These are phyloP conservation scores for Cepphus grylle DNA, from an alignment of 2,113 vertebrate species.

Conservation along the genomic window DNA sequence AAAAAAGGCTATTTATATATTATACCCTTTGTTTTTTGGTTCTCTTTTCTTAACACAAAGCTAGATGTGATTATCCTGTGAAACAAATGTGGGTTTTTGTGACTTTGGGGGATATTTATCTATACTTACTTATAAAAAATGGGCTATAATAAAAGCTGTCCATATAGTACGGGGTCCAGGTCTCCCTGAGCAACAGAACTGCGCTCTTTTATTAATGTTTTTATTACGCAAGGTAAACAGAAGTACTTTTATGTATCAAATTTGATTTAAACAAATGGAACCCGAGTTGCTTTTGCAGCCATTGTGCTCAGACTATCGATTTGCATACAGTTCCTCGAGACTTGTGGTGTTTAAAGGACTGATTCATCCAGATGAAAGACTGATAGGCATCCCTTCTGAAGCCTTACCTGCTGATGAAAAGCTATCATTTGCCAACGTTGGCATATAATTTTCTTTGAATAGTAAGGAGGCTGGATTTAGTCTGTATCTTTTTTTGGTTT, in stretches of 20 bases:
- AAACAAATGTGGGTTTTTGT: neutral
- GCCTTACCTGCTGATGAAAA: neutral
- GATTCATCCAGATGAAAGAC: neutral
- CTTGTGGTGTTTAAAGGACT: neutral
- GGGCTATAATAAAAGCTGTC: neutral
- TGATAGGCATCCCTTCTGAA: neutral
- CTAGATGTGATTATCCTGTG: neutral
- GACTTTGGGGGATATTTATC: neutral
- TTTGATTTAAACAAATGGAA: neutral
- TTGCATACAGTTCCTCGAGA: neutral
- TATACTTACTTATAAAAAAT: neutral
- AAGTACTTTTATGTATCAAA: neutral
- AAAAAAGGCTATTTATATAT: neutral
- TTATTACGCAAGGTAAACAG: neutral
- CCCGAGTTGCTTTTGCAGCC: neutral
- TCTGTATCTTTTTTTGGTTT: neutral
- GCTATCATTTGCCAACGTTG: neutral
- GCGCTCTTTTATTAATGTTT: neutral
- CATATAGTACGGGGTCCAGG: neutral
- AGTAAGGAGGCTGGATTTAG: neutral
- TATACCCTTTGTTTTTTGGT: neutral
- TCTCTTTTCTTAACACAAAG: neutral
- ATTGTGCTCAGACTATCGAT: fast-evolving
- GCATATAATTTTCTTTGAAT: neutral
- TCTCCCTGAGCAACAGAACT: neutral